Conservation (phyloP, 2,113 vertebrate species). For the Leptosomus discolor region DNA sequence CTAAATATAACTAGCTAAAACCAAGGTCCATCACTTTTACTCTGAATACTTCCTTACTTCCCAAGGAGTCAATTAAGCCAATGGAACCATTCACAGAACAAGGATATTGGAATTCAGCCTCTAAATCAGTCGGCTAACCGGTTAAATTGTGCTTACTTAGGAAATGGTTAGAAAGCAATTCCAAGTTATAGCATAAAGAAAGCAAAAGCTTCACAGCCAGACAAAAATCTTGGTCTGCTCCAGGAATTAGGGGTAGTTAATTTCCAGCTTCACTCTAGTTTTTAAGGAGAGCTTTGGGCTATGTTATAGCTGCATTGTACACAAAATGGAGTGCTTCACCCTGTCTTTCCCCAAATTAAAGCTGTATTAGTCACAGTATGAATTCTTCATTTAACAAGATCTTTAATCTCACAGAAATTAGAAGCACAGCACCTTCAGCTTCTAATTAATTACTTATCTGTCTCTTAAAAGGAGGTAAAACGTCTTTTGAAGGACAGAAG, state of each 20-base stretch:
- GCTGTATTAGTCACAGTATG: background rate
- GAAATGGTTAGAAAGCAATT: slow-evolving; percentile 7
- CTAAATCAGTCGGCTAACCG: background rate
- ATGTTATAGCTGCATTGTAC: background rate
- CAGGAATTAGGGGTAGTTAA: background rate
- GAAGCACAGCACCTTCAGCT: background rate
- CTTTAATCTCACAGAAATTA: background rate
- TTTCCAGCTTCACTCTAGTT: background rate
- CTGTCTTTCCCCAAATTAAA: background rate
- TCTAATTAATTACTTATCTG: background rate
- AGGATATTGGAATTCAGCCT: background rate
- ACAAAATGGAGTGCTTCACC: background rate
- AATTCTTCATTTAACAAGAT: background rate
- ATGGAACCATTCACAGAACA: background rate
- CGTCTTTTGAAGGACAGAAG: background rate
- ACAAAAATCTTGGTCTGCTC: background rate
- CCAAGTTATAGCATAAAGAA: background rate
- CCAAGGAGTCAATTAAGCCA: background rate
- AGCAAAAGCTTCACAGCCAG: background rate
- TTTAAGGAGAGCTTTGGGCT: background rate
- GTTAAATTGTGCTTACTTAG: background rate
- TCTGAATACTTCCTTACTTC: slow-evolving; percentile 13
- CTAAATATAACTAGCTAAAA: background rate
- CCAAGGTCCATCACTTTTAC: background rate
- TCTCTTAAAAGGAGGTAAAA: background rate